These are phyloP conservation scores for Cottus gobio DNA, from an alignment of 2,113 vertebrate genomes.

Conservation along the genomic window DNA sequence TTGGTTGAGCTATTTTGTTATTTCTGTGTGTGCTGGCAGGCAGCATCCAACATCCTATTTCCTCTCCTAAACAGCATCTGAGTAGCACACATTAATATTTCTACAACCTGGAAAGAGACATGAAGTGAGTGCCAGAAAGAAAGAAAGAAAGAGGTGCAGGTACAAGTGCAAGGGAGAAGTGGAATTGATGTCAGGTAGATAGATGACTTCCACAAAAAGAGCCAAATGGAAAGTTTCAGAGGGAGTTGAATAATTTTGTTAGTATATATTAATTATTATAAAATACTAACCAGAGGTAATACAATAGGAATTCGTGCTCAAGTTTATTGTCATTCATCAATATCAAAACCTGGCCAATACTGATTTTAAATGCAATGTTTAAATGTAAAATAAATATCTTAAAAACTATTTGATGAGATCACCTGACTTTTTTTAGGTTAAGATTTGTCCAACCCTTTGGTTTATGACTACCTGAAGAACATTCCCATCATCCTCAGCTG, in stretches of 20 bases:
- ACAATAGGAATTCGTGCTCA: not conserved
- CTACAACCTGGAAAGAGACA: constrained; percentile 12
- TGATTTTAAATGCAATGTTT: no score
- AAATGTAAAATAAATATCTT: not conserved
- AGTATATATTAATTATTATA: constrained; percentile 7
- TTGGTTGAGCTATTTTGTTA: constrained; percentile 13
- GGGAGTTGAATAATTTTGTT: not conserved
- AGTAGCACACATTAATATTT: constrained; percentile 17
- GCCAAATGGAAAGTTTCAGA: not conserved
- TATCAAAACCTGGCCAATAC: not conserved
- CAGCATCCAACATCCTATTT: constrained; percentile 24
- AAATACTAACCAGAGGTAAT: constrained; percentile 32
- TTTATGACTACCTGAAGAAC: not conserved
- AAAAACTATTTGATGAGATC: not conserved
- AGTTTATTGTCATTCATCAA: constrained; percentile 11
- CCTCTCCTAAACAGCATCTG: constrained; percentile 16
- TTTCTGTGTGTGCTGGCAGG: constrained; percentile 16
- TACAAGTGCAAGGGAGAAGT: constrained; percentile 3
- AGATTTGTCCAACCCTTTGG: not conserved
- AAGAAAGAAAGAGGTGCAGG: not conserved
- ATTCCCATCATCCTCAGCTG: not conserved
- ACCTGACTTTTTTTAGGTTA: not conserved
- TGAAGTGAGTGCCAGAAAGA: constrained; percentile 2
- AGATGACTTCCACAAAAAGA: not conserved
- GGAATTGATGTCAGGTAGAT: constrained; percentile 3